Percentiles rank a stretch among this genome's conserved stretches.
Evolutionary conservation across 2,888 invertebrate species (phyloP).

Genomic region (Podabrus alpinus): DNA sequence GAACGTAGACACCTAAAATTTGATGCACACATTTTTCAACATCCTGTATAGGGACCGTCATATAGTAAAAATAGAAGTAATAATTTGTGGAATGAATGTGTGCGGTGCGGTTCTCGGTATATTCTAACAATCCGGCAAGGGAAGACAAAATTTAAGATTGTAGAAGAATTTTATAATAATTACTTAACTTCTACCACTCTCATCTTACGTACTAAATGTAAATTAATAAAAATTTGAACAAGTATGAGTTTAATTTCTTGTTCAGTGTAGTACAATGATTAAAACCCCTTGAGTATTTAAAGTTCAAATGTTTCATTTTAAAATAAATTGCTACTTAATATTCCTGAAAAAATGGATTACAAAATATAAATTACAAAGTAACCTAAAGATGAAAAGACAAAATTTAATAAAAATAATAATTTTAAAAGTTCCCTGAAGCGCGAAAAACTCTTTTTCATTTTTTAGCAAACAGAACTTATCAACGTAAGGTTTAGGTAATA

Average conservation of each 20-base stretch:
- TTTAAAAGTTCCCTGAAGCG: slow-evolving; percentile 22
- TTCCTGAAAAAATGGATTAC: slow-evolving; percentile 22
- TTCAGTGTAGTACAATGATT: slow-evolving; percentile 9
- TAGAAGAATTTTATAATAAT: not conserved
- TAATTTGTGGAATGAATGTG: no score
- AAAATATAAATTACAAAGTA: slow-evolving; percentile 28
- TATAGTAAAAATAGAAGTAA: no score
- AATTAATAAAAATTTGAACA: not conserved
- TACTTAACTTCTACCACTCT: not conserved
- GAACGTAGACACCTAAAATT: no score
- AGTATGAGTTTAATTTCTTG: slow-evolving; percentile 5
- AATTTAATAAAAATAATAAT: slow-evolving; percentile 26
- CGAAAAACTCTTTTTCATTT: slow-evolving; percentile 5
- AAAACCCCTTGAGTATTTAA: slow-evolving; percentile 22
- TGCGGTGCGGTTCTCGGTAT: no score
- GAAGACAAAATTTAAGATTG: not conserved
- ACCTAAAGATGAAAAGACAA: slow-evolving; percentile 23
- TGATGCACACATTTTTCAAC: no score
- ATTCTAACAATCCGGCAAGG: no score
- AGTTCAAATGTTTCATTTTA: slow-evolving; percentile 25
- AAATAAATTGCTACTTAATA: slow-evolving; percentile 27
- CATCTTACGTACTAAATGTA: not conserved
- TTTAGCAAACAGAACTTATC: not conserved
- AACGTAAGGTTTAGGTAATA: not conserved
- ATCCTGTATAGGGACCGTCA: no score